Conservation (phyloP, 2,113 vertebrate genomes). For the Procapra przewalskii region DNA sequence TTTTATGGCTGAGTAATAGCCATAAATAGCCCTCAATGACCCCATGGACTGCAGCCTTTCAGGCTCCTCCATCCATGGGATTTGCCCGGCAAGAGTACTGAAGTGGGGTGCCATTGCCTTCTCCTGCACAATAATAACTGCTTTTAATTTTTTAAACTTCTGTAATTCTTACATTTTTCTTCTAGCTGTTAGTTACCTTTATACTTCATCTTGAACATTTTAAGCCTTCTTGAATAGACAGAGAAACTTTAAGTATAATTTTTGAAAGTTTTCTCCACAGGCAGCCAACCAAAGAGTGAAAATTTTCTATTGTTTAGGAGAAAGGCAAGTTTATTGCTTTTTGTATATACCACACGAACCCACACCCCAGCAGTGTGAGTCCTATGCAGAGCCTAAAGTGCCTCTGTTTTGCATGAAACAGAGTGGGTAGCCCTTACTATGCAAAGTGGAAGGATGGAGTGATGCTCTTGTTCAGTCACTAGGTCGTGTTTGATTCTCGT, state of each 20-base stretch:
- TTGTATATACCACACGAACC: fast-evolving
- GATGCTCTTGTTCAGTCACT: not conserved
- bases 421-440: not conserved
- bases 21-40: no score
- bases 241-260: not conserved
- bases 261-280: not conserved
- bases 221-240: not conserved
- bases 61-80: no score
- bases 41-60: no score
- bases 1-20: not conserved
- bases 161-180: not conserved
- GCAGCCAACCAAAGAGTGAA: not conserved
- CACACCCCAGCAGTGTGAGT: not conserved
- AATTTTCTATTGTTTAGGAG: not conserved
- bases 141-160: not conserved
- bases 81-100: no score
- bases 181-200: not conserved
- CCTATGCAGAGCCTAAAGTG: no score
- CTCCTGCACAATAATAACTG: not conserved
- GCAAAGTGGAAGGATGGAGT: not conserved
- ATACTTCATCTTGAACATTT: not conserved
- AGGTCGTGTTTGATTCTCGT: not conserved
- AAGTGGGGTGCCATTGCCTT: no score
- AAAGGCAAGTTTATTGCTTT: not conserved
- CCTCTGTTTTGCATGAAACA: not conserved